phyloP scores from a whole-genome alignment of 2,888 invertebrate genomes.

The Zaprionus obscuricornis region DNA sequence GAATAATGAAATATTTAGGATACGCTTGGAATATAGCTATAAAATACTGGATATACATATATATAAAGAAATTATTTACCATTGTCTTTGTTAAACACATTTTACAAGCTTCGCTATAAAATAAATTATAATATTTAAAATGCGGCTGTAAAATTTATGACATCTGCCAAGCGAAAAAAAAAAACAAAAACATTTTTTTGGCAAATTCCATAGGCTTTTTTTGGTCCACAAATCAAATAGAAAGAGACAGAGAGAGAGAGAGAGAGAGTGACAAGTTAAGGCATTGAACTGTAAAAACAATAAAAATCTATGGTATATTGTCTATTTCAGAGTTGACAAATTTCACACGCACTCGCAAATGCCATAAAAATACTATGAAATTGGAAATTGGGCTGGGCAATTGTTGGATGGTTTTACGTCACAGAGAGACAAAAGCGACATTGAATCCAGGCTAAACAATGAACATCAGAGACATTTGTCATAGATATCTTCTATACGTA shows the following conservation, averaged over 20 bases:
- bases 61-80: too few relatives aligned
- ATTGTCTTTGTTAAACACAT: too few relatives aligned
- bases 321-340: constrained; percentile 56
- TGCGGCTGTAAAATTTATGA: constrained; percentile 8
- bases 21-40: too few relatives aligned
- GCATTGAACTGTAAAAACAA: constrained; percentile 57
- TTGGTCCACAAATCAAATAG: constrained; percentile 11
- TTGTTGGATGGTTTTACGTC: constrained; percentile 38
- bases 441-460: constrained; percentile 31
- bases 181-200: too few relatives aligned
- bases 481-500: constrained; percentile 49
- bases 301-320: constrained; percentile 44
- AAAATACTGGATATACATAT: too few relatives aligned
- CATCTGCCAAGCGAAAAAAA: constrained; percentile 8
- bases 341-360: constrained; percentile 63
- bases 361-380: constrained; percentile 38
- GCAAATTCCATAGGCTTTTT: constrained; percentile 7
- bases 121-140: too few relatives aligned
- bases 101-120: too few relatives aligned
- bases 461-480: constrained; percentile 46
- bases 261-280: constrained; percentile 11
- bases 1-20: too few relatives aligned
- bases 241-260: not conserved
- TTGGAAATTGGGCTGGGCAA: constrained; percentile 51
- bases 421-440: constrained; percentile 10